Evolutionary conservation across 92 coral and sea anemone species (phyloP).

Genomic region (Actinernus sp.): DNA sequence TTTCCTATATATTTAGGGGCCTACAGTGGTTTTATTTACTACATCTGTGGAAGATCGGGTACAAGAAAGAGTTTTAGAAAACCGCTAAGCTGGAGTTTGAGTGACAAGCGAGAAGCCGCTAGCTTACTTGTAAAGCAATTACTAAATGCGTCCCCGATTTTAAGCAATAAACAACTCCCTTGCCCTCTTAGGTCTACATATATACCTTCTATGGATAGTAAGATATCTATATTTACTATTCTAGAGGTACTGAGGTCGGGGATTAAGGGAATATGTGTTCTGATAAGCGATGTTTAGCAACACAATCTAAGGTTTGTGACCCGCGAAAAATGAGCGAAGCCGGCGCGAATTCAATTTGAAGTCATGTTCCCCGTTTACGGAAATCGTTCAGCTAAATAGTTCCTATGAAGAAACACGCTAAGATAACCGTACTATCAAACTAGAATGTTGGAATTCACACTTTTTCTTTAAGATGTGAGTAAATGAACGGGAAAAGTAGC

Average conservation of each 20-base stretch:
- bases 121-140: no score
- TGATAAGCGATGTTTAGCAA: conserved; percentile 12
- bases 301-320: conserved; percentile 1
- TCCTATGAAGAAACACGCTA: background rate
- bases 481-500: conserved; percentile 36
- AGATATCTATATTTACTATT: background rate
- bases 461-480: conserved; percentile 43
- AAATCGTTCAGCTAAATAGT: background rate
- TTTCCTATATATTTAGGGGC: no score
- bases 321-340: conserved; percentile 26
- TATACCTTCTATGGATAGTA: background rate
- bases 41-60: background rate
- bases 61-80: background rate
- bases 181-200: no score
- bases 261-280: conserved; percentile 7
- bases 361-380: background rate
- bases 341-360: no score
- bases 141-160: no score
- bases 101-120: no score
- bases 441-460: conserved; percentile 33
- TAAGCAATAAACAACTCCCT: no score
- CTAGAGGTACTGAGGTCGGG: conserved; percentile 7
- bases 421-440: background rate
- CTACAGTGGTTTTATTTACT: no score
- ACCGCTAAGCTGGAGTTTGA: no score